A percentile compares a stretch with the other conserved stretches of the same genome.
Conservation (phyloP, 2,888 invertebrate genomes). For the Trilocha varians region DNA sequence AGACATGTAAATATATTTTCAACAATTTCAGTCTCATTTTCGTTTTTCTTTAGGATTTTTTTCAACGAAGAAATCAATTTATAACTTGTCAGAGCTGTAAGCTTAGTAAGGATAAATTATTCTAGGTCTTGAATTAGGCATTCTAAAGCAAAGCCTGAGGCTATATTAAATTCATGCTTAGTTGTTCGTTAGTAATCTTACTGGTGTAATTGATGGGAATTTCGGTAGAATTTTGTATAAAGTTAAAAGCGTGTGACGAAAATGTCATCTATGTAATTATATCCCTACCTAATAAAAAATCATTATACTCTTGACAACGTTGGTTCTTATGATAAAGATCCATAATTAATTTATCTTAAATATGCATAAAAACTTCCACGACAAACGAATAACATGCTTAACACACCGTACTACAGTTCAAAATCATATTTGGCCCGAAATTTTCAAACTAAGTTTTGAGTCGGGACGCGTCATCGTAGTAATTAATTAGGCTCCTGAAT, state of each 20-base stretch:
- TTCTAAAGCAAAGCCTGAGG: no score
- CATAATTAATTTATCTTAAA: not conserved
- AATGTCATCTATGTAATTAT: no score
- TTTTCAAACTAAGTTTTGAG: not conserved
- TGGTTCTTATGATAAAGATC: not conserved
- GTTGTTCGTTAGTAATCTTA: no score
- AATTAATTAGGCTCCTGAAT: not conserved
- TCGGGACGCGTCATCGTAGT: not conserved
- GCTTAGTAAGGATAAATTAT: no score
- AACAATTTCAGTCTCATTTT: not conserved
- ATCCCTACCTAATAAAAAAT: no score
- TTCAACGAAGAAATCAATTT: not conserved
- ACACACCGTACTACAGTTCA: not conserved
- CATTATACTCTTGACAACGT: no score
- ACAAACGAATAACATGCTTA: not conserved
- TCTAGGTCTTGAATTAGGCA: no score
- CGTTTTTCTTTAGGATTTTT: not conserved
- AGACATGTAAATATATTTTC: constrained; percentile 4
- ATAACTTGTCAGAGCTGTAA: not conserved
- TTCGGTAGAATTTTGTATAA: no score
- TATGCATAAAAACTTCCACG: not conserved
- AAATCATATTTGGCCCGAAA: not conserved
- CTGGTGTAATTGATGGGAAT: no score
- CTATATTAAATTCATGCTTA: no score
- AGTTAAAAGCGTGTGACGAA: no score